phyloP scores from a whole-genome alignment of 2,888 invertebrate species.

The Leptopilina drosophilae region DNA sequence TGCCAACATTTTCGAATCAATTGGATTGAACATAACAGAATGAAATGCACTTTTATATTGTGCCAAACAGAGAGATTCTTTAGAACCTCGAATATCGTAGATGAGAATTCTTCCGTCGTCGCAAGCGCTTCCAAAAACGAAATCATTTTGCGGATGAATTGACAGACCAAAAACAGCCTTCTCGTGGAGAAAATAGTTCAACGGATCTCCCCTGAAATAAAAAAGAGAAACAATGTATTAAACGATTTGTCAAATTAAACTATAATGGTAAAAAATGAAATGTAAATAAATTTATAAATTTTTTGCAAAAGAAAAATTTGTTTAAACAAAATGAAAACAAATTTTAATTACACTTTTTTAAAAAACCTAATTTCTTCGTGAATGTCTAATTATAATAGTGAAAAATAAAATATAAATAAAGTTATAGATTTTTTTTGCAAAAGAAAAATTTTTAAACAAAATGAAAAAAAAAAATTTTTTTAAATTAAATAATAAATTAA shows the following conservation, averaged over 20 bases:
- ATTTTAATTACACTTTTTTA: too few species aligned
- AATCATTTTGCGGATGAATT: conserved; percentile 90
- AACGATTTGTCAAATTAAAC: not conserved
- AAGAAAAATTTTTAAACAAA: too few species aligned
- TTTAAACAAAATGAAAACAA: too few species aligned
- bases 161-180: conserved; percentile 94
- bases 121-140: conserved; percentile 92
- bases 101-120: conserved; percentile 93
- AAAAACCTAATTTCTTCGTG: too few species aligned
- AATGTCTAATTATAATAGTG: too few species aligned
- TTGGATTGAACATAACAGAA: conserved; percentile 95
- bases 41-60: conserved; percentile 90
- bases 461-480: too few species aligned
- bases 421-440: too few species aligned
- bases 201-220: conserved; percentile 79
- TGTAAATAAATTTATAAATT: too few species aligned
- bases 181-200: conserved; percentile 89
- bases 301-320: too few species aligned
- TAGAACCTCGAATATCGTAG: conserved; percentile 87
- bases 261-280: too few species aligned
- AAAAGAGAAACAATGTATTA: conserved; percentile 30
- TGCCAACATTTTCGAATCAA: conserved; percentile 87
- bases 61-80: conserved; percentile 82
- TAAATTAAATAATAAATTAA: too few species aligned
- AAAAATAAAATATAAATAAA: too few species aligned